Base-by-base conservation (phyloP, 2,113 vertebrate genomes). In the Mastomys coucha region DNA sequence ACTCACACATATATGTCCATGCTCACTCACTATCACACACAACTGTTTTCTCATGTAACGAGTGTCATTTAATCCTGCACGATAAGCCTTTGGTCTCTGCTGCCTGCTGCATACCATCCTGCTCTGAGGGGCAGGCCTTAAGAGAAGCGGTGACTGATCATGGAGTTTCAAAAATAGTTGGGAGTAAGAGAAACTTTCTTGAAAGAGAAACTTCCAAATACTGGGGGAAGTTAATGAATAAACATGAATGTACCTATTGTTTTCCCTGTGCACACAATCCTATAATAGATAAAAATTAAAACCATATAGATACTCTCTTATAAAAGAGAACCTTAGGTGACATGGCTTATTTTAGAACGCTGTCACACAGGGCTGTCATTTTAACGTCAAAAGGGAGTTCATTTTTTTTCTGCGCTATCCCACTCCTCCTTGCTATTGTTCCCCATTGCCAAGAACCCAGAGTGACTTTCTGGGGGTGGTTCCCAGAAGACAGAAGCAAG, bases 341-440 rank as follows among this genome's bases (percentile, higher is more conserved):
- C 97, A 94, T 2, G 42, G 89, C 94, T 94, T 93, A 90, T 94
- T 97, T 97, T 94, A 96, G 95, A 88, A 82, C 65, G 65, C 85
- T 96, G 92, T 96, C 97, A 96, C 70, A 77, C 94, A 94, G 82
- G 77, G 36, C 97, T 97, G 97, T 97, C 97, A 98, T 33, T n/a
- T 69, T 22, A 9, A 7, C 3, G 63, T 97, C 97, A 93, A 39
- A 94, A 89, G 60, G 73, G 82, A 91, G 97, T 20, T n/a, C 16
- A 53, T 87, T 65, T 63, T 39, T 78, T 80, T n/a, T 51, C 88
- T 51, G 39, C 28, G 8, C 7, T 17, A 13, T 28, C 89, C 76
- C 51, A 5, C 93, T 17, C 86, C 19, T 60, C 5, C 49, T 19
- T 17, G 93, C 91, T 20, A 88, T 87, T 87, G 97, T 92, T 94